Conservation (phyloP, 2,888 invertebrate species). For the Amphiduros pacificus region DNA sequence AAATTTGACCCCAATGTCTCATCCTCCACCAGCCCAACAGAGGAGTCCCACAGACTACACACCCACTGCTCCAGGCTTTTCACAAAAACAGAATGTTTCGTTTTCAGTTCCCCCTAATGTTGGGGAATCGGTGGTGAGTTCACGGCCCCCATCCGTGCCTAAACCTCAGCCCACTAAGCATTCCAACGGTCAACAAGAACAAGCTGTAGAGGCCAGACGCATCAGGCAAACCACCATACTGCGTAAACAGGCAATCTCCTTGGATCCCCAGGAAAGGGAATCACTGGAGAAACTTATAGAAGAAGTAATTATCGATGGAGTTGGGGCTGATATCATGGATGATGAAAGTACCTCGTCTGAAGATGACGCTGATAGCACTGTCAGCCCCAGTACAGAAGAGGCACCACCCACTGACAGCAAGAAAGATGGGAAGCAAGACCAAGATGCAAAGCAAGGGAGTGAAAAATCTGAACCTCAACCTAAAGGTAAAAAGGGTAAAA, state of each 20-base stretch:
- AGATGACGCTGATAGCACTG: constrained; percentile 1
- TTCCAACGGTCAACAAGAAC: too few relatives aligned
- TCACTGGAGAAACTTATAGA: constrained; percentile 35
- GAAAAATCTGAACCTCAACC: neutral
- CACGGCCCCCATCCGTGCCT: neutral
- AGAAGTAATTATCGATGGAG: constrained; percentile 33
- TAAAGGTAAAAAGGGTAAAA: neutral
- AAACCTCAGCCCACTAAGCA: too few relatives aligned
- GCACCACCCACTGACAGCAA: neutral
- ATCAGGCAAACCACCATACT: too few relatives aligned
- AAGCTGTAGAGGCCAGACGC: too few relatives aligned
- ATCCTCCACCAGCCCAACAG: too few relatives aligned
- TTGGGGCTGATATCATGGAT: constrained; percentile 29
- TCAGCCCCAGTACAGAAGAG: too few relatives aligned
- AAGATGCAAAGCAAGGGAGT: neutral
- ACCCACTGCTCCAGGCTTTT: too few relatives aligned
- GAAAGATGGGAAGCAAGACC: neutral
- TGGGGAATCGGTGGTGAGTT: neutral
- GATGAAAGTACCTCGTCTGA: constrained; percentile 17
- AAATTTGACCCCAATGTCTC: too few relatives aligned
- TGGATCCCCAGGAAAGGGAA: constrained; percentile 35
- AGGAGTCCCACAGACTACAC: too few relatives aligned
- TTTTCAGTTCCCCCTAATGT: too few relatives aligned
- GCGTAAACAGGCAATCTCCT: constrained; percentile 27
- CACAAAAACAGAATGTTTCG: too few relatives aligned